Evolutionary conservation across 2,113 vertebrate species (phyloP), one percentile per base, ranked within the genome.

Genomic region (Hucho hucho): DNA sequence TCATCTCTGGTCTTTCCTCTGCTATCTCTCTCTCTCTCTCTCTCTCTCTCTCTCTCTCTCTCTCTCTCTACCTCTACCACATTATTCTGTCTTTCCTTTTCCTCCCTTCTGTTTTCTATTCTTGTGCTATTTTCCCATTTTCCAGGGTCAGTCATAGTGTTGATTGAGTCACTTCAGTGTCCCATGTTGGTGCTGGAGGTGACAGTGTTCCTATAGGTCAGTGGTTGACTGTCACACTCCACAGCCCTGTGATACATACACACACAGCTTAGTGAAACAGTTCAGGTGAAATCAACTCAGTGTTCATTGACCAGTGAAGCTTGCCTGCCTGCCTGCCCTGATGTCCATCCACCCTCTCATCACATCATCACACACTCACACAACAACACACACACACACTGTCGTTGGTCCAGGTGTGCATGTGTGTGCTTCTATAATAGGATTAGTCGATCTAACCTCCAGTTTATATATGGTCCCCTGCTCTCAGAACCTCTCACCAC

Each of bases 401-500:
- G 64, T 53, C 49, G 1, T 58, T 28, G 25, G 24, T 74, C 25
- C 65, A 46, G 47, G 69, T 76, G 68, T 76, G 75, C 70, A 29
- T 64, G 69, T 58, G 73, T 61, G n/a, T 61, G 43, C 29, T 25
- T 75, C 64, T 2, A 25, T 76, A 79, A 84, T 47, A 75, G 76
- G 79, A 74, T 83, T 82, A 82, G 79, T 77, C 81, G 64, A 75
- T 67, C 66, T 82, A 83, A 83, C 79, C 80, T 76, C 66, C 24
- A 58, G 76, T 79, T 81, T 77, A 78, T 84, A 77, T 77, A 18
- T 53, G 12, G 49, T 53, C 49, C 16, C 49, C 74, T 67, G 61
- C 80, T 77, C 78, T 79, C 77, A 75, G 80, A 78, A 85, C 75
- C 77, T 77, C 16, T 83, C 71, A 75, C 69, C 84, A 84, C 83